Evolutionary conservation across 2,797 vertebrate genomes (phyloP), one percentile per base, ranked within the genome.

Genomic region (Micromesistius poutassou): DNA sequence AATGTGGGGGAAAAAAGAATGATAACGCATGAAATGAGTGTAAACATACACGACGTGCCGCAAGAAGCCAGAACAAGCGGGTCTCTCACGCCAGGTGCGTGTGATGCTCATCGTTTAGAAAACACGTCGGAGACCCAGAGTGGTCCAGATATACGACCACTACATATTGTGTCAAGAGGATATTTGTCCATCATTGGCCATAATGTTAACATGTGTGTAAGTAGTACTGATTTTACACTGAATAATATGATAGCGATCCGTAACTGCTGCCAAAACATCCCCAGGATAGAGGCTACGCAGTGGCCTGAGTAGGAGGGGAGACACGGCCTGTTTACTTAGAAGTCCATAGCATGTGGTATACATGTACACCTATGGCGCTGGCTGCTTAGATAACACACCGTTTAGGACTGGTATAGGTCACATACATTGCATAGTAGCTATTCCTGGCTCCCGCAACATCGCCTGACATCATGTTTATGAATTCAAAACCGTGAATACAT

Each of bases 241-340:
- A 19, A 55, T 55, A 19, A 55, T 55, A 42, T 55, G 16, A 22
- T 22, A n/a, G 46, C 16, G 46, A 55, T 55, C 46, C 12, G 19
- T 42, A 16, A 4, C 40, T 42, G 10, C 13, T 42, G 40, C 40
- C 40, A 42, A 4, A 55, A 55, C 46, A 55, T 22, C 22, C 46
- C 16, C 46, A 22, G 33, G 33, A 55, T 22, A 55, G 13, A 50
- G 46, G 46, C 46, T 50, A 50, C 46, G 46, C 46, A 50, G 46
- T 4, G 40, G 40, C 40, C 14, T 42, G 40, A 42, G 13, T 22
- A 50, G 46, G 46, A 12, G 16, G 46, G 46, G 46, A 50, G 46
- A 50, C 46, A 50, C 46, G 16, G 92, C 92, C 92, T 88, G 88
- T 91, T 90, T 90, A 90, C 88, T 89, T 83, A 81, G 88, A 91